Conservation (phyloP, 2,113 vertebrate species). For the Gnathonemus echidnorhynchus region DNA sequence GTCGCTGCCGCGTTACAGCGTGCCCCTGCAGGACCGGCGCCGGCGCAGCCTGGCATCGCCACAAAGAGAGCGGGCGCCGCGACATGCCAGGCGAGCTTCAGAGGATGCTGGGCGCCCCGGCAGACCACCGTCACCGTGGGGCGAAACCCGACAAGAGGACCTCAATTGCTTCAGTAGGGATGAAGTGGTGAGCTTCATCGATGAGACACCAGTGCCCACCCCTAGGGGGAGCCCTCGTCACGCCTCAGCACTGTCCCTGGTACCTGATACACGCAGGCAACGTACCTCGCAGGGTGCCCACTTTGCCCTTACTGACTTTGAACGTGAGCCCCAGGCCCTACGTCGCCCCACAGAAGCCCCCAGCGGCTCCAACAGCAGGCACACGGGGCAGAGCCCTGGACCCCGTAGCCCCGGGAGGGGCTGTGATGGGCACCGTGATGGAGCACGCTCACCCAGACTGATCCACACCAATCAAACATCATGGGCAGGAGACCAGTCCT, state of each 20-base stretch:
- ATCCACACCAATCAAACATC: slow-evolving; percentile 36
- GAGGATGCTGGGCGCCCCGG: slow-evolving; percentile 69
- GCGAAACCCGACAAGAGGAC: slow-evolving; percentile 57
- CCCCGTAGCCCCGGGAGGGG: slow-evolving; percentile 35
- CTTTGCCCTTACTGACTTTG: slow-evolving; percentile 74
- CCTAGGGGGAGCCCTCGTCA: slow-evolving; percentile 62
- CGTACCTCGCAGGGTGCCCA: slow-evolving; percentile 48
- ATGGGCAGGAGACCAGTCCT: slow-evolving; percentile 36
- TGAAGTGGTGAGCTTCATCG: slow-evolving; percentile 71
- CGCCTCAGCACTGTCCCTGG: slow-evolving; percentile 62
- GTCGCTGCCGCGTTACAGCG: slow-evolving; percentile 63
- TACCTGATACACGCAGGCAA: slow-evolving; percentile 59
- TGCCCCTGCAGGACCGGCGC: slow-evolving; percentile 60
- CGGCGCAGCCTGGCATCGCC: slow-evolving; percentile 65
- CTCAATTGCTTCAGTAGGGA: slow-evolving; percentile 71
- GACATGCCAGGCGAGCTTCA: slow-evolving; percentile 68
- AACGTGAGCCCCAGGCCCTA: slow-evolving; percentile 71
- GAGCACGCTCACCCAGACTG: slow-evolving; percentile 26
- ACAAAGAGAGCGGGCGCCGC: slow-evolving; percentile 62
- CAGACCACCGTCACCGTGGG: slow-evolving; percentile 51
- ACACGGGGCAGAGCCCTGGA: slow-evolving; percentile 19
- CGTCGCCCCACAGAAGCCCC: slow-evolving; percentile 50
- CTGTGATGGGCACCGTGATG: slow-evolving; percentile 27
- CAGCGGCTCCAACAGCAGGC: slow-evolving; percentile 36
- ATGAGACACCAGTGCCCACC: slow-evolving; percentile 67